These are phyloP conservation scores for Apus apus DNA, from an alignment of 2,113 vertebrate genomes.

Conservation along the genomic window DNA sequence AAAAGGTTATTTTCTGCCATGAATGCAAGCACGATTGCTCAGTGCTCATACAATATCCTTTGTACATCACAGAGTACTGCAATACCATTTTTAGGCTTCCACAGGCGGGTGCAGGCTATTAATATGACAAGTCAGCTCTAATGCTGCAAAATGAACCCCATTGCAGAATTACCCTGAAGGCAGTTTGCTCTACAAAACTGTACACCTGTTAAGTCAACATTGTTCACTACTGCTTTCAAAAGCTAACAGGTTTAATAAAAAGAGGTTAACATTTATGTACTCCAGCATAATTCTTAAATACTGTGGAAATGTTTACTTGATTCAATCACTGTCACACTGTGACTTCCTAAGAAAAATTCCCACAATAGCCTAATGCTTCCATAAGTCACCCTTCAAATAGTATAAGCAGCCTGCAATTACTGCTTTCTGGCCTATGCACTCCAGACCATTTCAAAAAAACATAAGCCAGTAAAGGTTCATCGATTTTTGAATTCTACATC, in stretches of 20 bases:
- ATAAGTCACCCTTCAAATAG: not conserved
- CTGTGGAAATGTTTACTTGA: not conserved
- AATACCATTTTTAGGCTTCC: slow-evolving; percentile 68
- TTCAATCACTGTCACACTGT: not conserved
- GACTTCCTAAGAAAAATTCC: not conserved
- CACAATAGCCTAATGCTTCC: not conserved
- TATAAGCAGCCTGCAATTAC: not conserved
- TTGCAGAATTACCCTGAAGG: not conserved
- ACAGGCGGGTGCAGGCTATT: slow-evolving; percentile 61
- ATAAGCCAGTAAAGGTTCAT: not conserved
- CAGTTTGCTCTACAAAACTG: not conserved
- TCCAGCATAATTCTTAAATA: slow-evolving; percentile 8
- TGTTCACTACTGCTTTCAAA: slow-evolving; percentile 16
- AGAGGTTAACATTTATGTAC: not conserved
- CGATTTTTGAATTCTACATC: not conserved
- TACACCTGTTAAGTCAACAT: slow-evolving; percentile 39
- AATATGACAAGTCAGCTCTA: slow-evolving; percentile 57
- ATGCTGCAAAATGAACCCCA: slow-evolving; percentile 48
- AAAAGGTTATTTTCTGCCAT: not conserved
- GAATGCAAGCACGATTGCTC: not conserved
- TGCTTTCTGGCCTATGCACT: not conserved
- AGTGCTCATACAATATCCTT: slow-evolving; percentile 31
- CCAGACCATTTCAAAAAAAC: not conserved
- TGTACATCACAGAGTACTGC: slow-evolving; percentile 46
- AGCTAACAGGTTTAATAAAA: slow-evolving; percentile 17